Percentiles rank a stretch among this genome's conserved stretches.
These are phyloP conservation scores for Junonia oenone DNA, from an alignment of 2,888 invertebrate species.

Conservation along the genomic window DNA sequence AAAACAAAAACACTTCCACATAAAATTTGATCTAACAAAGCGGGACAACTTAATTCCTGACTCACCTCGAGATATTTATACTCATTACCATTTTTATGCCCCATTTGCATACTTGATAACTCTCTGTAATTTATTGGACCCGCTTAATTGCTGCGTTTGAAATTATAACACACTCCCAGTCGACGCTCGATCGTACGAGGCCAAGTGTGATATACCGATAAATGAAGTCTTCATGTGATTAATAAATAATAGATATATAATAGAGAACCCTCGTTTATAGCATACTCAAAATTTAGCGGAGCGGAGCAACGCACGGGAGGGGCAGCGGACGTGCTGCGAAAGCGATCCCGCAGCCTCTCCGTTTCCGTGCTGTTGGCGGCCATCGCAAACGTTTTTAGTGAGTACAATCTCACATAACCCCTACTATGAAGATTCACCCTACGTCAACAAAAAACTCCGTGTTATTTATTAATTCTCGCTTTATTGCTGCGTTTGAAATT, in stretches of 20 bases:
- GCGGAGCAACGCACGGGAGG: too few species aligned
- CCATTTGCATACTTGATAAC: slow-evolving; percentile 36
- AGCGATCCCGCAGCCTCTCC: too few species aligned
- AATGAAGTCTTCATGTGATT: too few species aligned
- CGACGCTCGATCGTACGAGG: not conserved
- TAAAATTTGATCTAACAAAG: not conserved
- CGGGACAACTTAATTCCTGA: slow-evolving; percentile 12
- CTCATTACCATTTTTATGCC: slow-evolving; percentile 35
- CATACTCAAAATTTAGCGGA: too few species aligned
- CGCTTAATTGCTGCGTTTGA: slow-evolving; percentile 33
- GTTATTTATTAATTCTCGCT: slow-evolving; percentile 34
- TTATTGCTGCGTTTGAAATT: slow-evolving; percentile 34
- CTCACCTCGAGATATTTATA: slow-evolving; percentile 14
- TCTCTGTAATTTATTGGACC: slow-evolving; percentile 35
- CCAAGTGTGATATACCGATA: not conserved
- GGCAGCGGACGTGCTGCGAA: too few species aligned
- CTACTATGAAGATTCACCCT: too few species aligned
- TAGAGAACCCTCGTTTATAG: too few species aligned
- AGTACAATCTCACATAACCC: too few species aligned
- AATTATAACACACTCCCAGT: slow-evolving; percentile 24
- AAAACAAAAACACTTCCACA: not conserved
- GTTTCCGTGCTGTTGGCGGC: too few species aligned
- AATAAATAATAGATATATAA: too few species aligned
- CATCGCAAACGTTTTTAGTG: too few species aligned
- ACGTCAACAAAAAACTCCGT: too few species aligned